Evolutionary conservation across 2,113 vertebrate species (phyloP).

Genomic region (Uria lomvia): DNA sequence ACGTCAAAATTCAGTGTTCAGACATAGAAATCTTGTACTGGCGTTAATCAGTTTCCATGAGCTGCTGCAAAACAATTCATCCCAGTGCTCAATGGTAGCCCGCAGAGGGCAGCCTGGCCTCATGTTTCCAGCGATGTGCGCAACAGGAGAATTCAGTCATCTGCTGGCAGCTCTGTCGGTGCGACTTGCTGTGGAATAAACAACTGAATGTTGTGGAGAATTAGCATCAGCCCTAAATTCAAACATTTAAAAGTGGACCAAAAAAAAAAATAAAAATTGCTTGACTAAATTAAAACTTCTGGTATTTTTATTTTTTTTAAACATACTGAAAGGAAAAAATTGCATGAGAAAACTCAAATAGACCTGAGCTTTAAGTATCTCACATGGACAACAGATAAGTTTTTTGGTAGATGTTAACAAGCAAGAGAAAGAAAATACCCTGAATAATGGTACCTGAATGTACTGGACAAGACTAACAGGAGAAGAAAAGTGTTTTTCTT

Average conservation of each 20-base stretch:
- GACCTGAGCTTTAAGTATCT: neutral
- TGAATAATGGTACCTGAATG: neutral
- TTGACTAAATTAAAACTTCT: neutral
- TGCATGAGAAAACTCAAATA: neutral
- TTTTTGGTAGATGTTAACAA: neutral
- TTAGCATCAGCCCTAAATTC: neutral
- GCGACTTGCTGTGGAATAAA: neutral
- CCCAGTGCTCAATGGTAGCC: neutral
- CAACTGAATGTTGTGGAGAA: neutral
- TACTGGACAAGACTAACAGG: neutral
- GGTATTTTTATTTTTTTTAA: neutral
- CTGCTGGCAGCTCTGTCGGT: neutral
- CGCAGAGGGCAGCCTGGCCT: conserved; percentile 52
- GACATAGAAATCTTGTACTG: neutral
- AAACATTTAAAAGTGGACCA: neutral
- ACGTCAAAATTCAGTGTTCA: neutral
- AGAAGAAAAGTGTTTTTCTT: neutral
- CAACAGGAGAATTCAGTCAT: neutral
- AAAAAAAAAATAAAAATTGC: neutral
- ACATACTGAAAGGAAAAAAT: neutral
- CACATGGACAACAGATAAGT: neutral
- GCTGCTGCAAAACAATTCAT: neutral
- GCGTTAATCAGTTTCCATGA: neutral
- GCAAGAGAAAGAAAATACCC: neutral
- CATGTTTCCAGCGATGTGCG: neutral